phyloP scores from a whole-genome alignment of 2,888 invertebrate genomes.

The Leptinotarsa tumamoca region DNA sequence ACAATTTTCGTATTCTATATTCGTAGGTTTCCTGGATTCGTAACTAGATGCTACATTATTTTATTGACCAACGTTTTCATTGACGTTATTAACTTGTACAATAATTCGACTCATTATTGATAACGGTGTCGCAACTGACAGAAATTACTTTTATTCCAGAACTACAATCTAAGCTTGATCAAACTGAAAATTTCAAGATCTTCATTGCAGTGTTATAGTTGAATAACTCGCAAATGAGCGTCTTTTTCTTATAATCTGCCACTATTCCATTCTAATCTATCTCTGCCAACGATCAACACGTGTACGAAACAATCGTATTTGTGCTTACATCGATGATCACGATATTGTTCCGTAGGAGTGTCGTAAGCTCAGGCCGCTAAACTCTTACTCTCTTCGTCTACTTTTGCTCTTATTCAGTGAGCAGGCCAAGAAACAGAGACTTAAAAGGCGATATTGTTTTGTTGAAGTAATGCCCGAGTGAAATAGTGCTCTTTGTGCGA shows the following conservation, averaged over 20 bases:
- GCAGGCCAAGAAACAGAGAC: conserved; percentile 32
- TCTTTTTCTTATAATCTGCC: neutral
- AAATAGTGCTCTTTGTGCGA: conserved; percentile 35
- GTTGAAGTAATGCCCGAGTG: conserved; percentile 36
- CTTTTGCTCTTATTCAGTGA: conserved; percentile 41
- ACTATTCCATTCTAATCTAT: neutral
- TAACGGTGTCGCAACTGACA: no score
- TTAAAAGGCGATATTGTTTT: conserved; percentile 37
- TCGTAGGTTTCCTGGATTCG: no score
- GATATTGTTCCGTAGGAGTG: conserved; percentile 19
- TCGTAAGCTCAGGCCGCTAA: conserved; percentile 15
- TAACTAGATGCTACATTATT: no score
- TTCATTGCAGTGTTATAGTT: neutral
- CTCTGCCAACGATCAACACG: neutral
- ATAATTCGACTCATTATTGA: no score
- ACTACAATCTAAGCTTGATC: no score
- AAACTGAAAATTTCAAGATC: no score
- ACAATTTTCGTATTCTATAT: no score
- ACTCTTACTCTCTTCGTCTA: conserved; percentile 16
- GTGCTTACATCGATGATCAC: conserved; percentile 5
- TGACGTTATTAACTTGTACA: no score
- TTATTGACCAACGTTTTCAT: no score
- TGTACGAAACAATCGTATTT: neutral
- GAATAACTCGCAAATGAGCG: neutral
- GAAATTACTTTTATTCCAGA: no score